Conservation (phyloP, 2,888 invertebrate genomes). For the Pomacea canaliculata region DNA sequence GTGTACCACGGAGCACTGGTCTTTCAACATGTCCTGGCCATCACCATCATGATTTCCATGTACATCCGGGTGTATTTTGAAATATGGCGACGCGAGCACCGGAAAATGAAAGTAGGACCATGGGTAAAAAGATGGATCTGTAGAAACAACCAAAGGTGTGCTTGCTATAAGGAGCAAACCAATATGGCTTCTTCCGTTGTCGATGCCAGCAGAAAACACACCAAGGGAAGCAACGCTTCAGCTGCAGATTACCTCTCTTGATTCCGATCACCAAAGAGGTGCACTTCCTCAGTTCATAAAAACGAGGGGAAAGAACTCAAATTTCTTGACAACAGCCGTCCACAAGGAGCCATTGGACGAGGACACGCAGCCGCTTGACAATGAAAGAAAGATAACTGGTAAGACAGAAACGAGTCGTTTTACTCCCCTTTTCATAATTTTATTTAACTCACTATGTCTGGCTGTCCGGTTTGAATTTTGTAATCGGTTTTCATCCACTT, state of each 20-base stretch:
- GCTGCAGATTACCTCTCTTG: not conserved
- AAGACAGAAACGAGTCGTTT: too few species aligned
- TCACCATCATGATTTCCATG: slow-evolving; percentile 4
- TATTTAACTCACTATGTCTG: not conserved
- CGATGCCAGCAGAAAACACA: not conserved
- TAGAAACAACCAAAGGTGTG: not conserved
- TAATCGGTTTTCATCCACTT: too few species aligned
- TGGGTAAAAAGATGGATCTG: not conserved
- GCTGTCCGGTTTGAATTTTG: not conserved
- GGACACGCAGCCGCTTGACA: too few species aligned
- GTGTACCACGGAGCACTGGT: slow-evolving; percentile 26
- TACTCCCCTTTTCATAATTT: too few species aligned
- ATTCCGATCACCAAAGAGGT: too few species aligned
- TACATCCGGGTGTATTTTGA: slow-evolving; percentile 16
- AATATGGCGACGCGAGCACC: slow-evolving; percentile 5
- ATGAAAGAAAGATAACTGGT: too few species aligned
- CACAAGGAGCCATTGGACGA: too few species aligned
- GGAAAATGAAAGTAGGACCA: not conserved
- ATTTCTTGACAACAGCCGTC: too few species aligned
- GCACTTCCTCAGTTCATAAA: too few species aligned
- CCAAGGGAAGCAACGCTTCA: not conserved
- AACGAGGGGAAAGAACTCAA: too few species aligned
- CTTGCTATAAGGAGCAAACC: too few species aligned
- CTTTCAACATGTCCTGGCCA: not conserved
- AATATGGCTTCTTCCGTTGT: too few species aligned